These are phyloP conservation scores for Tor tambroides DNA, from an alignment of 2,113 vertebrate genomes.

Conservation along the genomic window DNA sequence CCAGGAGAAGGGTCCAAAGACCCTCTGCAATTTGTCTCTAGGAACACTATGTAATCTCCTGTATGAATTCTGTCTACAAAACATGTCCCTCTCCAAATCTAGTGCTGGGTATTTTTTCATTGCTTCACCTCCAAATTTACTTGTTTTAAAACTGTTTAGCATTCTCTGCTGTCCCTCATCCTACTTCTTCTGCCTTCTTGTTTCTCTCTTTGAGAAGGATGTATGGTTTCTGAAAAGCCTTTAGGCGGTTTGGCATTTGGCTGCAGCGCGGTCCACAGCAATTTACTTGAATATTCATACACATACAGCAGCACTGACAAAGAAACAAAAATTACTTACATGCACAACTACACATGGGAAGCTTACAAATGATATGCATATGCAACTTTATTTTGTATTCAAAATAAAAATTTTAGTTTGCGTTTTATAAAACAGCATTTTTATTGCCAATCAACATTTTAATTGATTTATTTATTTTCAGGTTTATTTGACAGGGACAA, in stretches of 20 bases:
- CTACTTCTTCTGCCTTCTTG: not conserved
- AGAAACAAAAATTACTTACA: not conserved
- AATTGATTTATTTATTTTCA: too few relatives aligned
- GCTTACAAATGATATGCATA: not conserved
- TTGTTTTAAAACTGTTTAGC: too few relatives aligned
- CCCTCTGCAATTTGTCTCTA: not conserved
- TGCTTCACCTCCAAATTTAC: not conserved
- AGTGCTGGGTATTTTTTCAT: not conserved
- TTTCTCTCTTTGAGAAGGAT: slow-evolving; percentile 1
- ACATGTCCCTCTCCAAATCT: not conserved
- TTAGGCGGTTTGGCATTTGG: not conserved
- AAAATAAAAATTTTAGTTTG: too few relatives aligned
- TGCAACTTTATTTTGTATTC: too few relatives aligned
- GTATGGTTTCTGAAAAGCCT: not conserved
- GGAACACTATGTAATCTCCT: not conserved
- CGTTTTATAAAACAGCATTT: not conserved
- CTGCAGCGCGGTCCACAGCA: not conserved
- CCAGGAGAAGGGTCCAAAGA: not conserved
- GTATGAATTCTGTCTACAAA: not conserved
- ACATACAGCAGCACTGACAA: not conserved
- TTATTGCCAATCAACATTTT: not conserved
- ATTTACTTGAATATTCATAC: not conserved
- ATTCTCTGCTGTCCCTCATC: not conserved
- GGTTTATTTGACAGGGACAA: too few relatives aligned
- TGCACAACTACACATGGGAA: not conserved